phyloP scores from a whole-genome alignment of 2,113 vertebrate genomes.

The Morone saxatilis region DNA sequence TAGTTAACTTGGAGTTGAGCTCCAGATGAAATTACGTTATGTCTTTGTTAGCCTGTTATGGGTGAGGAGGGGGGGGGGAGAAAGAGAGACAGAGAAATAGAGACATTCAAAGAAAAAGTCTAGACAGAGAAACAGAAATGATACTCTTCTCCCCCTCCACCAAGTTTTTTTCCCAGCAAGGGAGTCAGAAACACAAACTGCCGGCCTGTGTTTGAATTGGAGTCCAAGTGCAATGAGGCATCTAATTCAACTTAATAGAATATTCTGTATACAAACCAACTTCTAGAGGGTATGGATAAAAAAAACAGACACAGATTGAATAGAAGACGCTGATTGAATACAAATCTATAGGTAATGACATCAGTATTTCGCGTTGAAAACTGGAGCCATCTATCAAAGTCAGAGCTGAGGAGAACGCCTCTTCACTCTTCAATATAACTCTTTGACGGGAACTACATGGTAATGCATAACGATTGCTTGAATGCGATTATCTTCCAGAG shows the following conservation, averaged over 20 bases:
- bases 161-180: slow-evolving; percentile 5
- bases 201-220: slow-evolving; percentile 48
- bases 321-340: slow-evolving; percentile 64
- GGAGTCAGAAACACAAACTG: slow-evolving; percentile 41
- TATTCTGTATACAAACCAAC: slow-evolving; percentile 57
- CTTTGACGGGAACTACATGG: slow-evolving; percentile 71
- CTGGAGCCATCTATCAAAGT: slow-evolving; percentile 75
- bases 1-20: slow-evolving; percentile 60
- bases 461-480: slow-evolving; percentile 69
- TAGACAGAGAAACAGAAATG: slow-evolving; percentile 49
- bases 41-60: slow-evolving; percentile 61
- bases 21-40: slow-evolving; percentile 58
- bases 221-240: slow-evolving; percentile 42
- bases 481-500: slow-evolving; percentile 65
- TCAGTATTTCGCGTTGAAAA: slow-evolving; percentile 62
- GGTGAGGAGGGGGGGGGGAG: background rate
- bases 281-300: slow-evolving; percentile 10
- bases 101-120: slow-evolving; percentile 40
- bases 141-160: slow-evolving; percentile 36
- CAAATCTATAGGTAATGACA: slow-evolving; percentile 71
- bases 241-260: slow-evolving; percentile 63
- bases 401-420: slow-evolving; percentile 67
- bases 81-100: slow-evolving; percentile 26
- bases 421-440: slow-evolving; percentile 67
- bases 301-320: slow-evolving; percentile 46